A percentile compares a stretch with the other conserved stretches of the same genome.
phyloP scores from a whole-genome alignment of 2,888 invertebrate species.

The Lycophotia porphyrea region DNA sequence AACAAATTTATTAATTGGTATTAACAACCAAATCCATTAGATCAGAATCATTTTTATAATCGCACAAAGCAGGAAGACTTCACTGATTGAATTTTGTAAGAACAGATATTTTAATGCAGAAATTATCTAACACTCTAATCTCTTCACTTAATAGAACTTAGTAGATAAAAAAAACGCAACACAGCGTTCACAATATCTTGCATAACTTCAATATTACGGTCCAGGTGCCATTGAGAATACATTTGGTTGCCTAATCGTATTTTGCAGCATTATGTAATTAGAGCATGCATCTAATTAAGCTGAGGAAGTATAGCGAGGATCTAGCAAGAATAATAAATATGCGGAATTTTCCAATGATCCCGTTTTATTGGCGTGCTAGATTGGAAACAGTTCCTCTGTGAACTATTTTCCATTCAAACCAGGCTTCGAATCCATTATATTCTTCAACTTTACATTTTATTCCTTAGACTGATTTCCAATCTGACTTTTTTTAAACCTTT shows the following conservation, averaged over 20 bases:
- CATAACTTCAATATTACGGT: slow-evolving; percentile 76
- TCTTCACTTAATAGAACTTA: slow-evolving; percentile 44
- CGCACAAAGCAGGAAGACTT: slow-evolving; percentile 26
- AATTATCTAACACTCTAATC: slow-evolving; percentile 51
- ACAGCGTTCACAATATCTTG: slow-evolving; percentile 71
- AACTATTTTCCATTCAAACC: slow-evolving; percentile 47
- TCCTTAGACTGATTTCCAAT: slow-evolving; percentile 26
- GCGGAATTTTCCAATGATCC: slow-evolving; percentile 48
- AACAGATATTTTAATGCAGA: slow-evolving; percentile 42
- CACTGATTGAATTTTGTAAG: slow-evolving; percentile 32
- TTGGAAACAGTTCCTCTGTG: slow-evolving; percentile 44
- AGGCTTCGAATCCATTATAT: slow-evolving; percentile 36
- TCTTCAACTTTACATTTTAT: slow-evolving; percentile 36
- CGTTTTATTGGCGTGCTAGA: slow-evolving; percentile 36
- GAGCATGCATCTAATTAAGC: slow-evolving; percentile 50
- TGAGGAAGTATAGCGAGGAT: slow-evolving; percentile 30
- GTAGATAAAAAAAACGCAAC: slow-evolving; percentile 62
- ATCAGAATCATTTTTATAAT: slow-evolving; percentile 14
- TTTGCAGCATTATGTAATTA: slow-evolving; percentile 71
- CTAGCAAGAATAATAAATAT: slow-evolving; percentile 61
- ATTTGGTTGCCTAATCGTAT: slow-evolving; percentile 79
- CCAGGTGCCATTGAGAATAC: slow-evolving; percentile 80
- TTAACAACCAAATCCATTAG: not conserved
- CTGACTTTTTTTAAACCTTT: slow-evolving; percentile 28
- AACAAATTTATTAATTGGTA: slow-evolving; percentile 2